A percentile compares a stretch with the other conserved stretches of the same genome.
Conservation (phyloP, 2,113 vertebrate species). For the Ophiodon elongatus region DNA sequence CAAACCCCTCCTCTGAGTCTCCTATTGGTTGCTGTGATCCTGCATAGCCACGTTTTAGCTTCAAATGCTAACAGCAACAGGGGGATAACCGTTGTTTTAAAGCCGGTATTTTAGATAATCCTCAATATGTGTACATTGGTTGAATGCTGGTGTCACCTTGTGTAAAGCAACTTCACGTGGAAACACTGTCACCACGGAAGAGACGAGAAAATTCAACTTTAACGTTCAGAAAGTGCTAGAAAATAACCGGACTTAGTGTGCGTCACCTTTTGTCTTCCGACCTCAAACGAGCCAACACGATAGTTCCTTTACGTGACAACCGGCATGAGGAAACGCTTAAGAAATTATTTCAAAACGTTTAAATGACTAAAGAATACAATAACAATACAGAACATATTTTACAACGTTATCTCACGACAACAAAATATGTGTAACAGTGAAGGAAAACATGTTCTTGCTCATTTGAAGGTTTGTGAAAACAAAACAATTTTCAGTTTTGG, state of each 20-base stretch:
- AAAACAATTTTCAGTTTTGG: no score
- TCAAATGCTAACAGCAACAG: conserved; percentile 33
- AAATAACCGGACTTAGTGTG: rapidly evolving
- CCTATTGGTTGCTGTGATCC: conserved; percentile 44
- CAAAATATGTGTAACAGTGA: neutral
- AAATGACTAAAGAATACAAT: neutral
- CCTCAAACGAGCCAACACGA: neutral
- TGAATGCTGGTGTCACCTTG: rapidly evolving
- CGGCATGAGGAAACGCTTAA: neutral
- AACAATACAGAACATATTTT: neutral
- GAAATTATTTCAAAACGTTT: neutral
- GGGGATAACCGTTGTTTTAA: rapidly evolving
- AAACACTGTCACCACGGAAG: rapidly evolving
- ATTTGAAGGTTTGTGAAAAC: no score
- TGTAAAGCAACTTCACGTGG: rapidly evolving
- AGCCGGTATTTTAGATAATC: rapidly evolving
- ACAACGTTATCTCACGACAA: neutral
- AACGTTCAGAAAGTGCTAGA: no score
- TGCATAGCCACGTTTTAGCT: conserved; percentile 1
- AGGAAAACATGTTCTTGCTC: neutral
- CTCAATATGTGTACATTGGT: rapidly evolving
- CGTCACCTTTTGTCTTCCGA: conserved; percentile 18
- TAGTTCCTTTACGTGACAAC: neutral
- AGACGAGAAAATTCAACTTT: rapidly evolving
- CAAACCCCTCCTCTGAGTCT: neutral